A percentile compares a stretch with the other conserved stretches of the same genome.
Conservation (phyloP, 2,797 vertebrate species). For the Acipenser ruthenus region DNA sequence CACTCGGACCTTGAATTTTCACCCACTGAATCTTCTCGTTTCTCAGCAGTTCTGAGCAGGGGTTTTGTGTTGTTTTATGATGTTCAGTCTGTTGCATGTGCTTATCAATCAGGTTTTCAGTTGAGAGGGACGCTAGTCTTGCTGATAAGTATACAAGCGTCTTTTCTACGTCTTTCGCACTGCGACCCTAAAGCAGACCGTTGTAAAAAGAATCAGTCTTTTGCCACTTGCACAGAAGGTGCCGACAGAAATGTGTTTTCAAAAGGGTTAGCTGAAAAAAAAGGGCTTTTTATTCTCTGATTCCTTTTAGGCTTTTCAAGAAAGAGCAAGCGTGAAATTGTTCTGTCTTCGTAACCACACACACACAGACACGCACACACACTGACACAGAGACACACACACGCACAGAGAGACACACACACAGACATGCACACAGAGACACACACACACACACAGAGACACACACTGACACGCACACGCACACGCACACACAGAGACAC, state of each 20-base stretch:
- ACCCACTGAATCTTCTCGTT: too few relatives aligned
- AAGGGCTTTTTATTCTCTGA: constrained; percentile 8
- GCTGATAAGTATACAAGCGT: too few relatives aligned
- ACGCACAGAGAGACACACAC: neutral
- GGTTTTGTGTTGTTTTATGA: too few relatives aligned
- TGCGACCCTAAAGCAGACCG: neutral
- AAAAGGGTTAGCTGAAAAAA: neutral
- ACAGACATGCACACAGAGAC: neutral
- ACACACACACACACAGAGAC: neutral
- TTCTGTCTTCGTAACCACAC: constrained; percentile 41
- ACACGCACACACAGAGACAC: too few relatives aligned
- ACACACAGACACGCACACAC: neutral
- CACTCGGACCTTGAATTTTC: too few relatives aligned
- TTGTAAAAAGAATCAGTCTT: neutral
- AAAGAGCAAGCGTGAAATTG: constrained; percentile 46
- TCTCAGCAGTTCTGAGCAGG: too few relatives aligned
- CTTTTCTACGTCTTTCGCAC: neutral
- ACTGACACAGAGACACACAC: neutral
- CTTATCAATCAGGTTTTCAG: too few relatives aligned
- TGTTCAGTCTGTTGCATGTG: too few relatives aligned
- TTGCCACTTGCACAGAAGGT: neutral
- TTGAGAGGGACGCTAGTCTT: too few relatives aligned
- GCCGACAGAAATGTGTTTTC: too few relatives aligned
- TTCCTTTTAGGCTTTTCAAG: constrained; percentile 22
- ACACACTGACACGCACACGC: too few relatives aligned